Conservation (phyloP, 2,888 invertebrate species). For the Caenorhabditis parvicauda region DNA sequence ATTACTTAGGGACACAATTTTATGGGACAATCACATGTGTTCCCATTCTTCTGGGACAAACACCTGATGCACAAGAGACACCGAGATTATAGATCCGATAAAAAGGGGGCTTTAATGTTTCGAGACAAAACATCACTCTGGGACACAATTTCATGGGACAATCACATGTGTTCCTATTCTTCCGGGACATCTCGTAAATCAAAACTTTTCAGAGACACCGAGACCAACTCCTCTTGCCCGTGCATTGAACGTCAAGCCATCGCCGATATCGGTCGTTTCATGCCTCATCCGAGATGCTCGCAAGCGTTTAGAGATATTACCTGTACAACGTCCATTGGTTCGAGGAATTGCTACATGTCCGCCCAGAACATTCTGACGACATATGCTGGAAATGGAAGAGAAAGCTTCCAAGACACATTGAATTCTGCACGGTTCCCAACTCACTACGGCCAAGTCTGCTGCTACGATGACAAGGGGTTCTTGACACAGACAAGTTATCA, state of each 20-base stretch:
- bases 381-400: conserved; percentile 46
- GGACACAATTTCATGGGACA: too few species aligned
- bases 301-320: conserved; percentile 60
- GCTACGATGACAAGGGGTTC: conserved; percentile 86
- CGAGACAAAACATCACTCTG: too few species aligned
- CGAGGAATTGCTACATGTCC: conserved; percentile 75
- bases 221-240: conserved; percentile 68
- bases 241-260: conserved; percentile 87
- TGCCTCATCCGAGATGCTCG: conserved; percentile 69
- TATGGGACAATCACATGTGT: too few species aligned
- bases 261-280: conserved; percentile 84
- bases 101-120: too few species aligned
- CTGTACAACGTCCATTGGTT: conserved; percentile 83
- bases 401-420: neutral
- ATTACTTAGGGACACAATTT: too few species aligned
- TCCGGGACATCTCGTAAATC: too few species aligned
- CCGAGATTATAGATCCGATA: too few species aligned
- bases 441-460: conserved; percentile 84
- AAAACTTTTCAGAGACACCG: conserved; percentile 58
- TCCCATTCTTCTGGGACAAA: too few species aligned
- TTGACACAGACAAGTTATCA: conserved; percentile 92
- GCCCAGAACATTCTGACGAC: conserved; percentile 58
- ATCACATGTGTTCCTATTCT: too few species aligned
- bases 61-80: too few species aligned
- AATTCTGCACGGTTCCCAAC: conserved; percentile 56